Evolutionary conservation across 2,888 invertebrate species (phyloP).

Genomic region (Leptinotarsa juncta): DNA sequence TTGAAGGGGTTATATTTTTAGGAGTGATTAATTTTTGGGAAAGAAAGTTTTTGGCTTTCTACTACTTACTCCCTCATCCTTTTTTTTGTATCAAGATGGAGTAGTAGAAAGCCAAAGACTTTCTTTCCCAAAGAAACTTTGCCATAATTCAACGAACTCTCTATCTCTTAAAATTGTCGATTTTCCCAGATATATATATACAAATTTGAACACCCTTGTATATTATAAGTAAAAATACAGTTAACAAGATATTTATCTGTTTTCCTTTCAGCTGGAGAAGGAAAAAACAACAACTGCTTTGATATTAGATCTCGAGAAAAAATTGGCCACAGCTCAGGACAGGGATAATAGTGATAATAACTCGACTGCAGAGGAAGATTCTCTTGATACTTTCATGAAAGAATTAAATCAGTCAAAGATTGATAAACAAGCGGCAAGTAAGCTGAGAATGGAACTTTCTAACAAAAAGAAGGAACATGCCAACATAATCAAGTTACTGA

Average conservation of each 20-base stretch:
- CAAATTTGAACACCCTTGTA: too few relatives aligned
- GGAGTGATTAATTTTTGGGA: too few relatives aligned
- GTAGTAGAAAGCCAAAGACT: too few relatives aligned
- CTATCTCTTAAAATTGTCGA: too few relatives aligned
- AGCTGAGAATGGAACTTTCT: constrained; percentile 77
- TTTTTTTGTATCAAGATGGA: too few relatives aligned
- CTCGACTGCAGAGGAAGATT: constrained; percentile 72
- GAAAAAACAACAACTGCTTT: constrained; percentile 67
- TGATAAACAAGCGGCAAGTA: constrained; percentile 72
- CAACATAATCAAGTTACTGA: constrained; percentile 77
- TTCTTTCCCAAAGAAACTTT: too few relatives aligned
- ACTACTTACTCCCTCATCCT: too few relatives aligned
- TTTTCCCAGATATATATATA: too few relatives aligned
- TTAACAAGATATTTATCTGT: constrained; percentile 29
- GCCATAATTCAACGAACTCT: too few relatives aligned
- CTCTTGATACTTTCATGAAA: constrained; percentile 87
- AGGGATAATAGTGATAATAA: constrained; percentile 55
- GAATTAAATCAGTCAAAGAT: constrained; percentile 68
- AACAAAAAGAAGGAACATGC: constrained; percentile 77
- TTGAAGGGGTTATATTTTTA: too few relatives aligned
- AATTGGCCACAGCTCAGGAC: constrained; percentile 64
- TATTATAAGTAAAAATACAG: too few relatives aligned
- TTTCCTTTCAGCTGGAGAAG: constrained; percentile 70
- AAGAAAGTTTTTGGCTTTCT: too few relatives aligned
- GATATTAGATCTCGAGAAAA: constrained; percentile 72